These are phyloP conservation scores for Dicroscelio sp. DNA, from an alignment of 2,888 invertebrate species.

Conservation along the genomic window DNA sequence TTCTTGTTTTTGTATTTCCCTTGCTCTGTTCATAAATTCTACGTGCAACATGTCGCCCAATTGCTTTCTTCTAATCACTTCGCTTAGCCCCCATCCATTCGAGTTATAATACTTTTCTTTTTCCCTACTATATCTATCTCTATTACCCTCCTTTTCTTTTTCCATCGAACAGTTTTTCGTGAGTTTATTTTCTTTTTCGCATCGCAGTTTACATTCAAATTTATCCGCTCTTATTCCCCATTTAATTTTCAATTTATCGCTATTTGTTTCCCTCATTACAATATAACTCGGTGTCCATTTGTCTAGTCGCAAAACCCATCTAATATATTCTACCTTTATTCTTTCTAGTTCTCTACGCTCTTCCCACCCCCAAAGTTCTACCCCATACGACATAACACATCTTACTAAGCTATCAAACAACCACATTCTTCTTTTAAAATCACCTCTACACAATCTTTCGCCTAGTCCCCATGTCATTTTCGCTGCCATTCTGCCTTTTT, in stretches of 20 bases:
- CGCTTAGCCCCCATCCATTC: background rate
- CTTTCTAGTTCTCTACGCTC: background rate
- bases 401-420: background rate
- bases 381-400: slow-evolving; percentile 8
- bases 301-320: background rate
- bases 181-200: background rate
- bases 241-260: background rate
- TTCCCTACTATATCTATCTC: background rate
- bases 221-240: background rate
- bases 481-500: background rate
- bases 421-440: slow-evolving; percentile 13
- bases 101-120: background rate
- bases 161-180: background rate
- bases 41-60: background rate
- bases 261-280: background rate
- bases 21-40: background rate
- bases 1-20: background rate
- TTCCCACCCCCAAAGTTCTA: slow-evolving; percentile 5
- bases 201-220: background rate
- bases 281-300: background rate
- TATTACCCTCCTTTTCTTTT: background rate
- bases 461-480: background rate
- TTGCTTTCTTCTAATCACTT: background rate
- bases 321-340: background rate
- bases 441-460: slow-evolving; percentile 13